Evolutionary conservation across 2,113 vertebrate genomes (phyloP).

Genomic region (Chlorodrepanis virens): DNA sequence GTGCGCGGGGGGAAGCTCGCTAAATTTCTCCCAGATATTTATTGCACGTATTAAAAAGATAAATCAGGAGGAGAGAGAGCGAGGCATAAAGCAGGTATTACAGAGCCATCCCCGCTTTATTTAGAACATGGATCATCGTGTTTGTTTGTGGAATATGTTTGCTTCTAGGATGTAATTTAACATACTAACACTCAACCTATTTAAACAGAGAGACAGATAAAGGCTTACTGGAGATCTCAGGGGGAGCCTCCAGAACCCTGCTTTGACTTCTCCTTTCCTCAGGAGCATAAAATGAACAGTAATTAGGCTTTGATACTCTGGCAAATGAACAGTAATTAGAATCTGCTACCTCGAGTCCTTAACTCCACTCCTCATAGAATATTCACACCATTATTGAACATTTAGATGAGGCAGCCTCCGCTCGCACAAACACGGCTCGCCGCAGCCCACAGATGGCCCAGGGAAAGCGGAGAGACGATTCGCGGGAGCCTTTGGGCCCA

Average conservation of each 20-base stretch:
- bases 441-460: slow-evolving; percentile 84
- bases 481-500: slow-evolving; percentile 92
- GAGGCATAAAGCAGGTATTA: slow-evolving; percentile 83
- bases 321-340: slow-evolving; percentile 99
- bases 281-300: slow-evolving; percentile 98
- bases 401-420: slow-evolving; percentile 94
- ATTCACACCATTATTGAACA: slow-evolving; percentile 98
- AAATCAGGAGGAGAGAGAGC: slow-evolving; percentile 84
- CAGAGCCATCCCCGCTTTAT: slow-evolving; percentile 81
- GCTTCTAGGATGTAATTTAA: slow-evolving; percentile 86
- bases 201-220: slow-evolving; percentile 90
- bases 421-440: slow-evolving; percentile 85
- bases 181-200: slow-evolving; percentile 87
- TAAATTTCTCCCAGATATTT: slow-evolving; percentile 91
- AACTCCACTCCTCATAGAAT: slow-evolving; percentile 93
- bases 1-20: slow-evolving; percentile 67
- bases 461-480: slow-evolving; percentile 87
- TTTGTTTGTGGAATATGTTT: slow-evolving; percentile 98
- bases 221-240: slow-evolving; percentile 92
- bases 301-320: slow-evolving; percentile 99
- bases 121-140: slow-evolving; percentile 88
- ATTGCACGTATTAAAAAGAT: slow-evolving; percentile 86
- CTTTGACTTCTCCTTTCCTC: slow-evolving; percentile 92
- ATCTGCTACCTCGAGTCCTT: slow-evolving; percentile 93
- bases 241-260: slow-evolving; percentile 92